These are phyloP conservation scores for Electrophaes corylata DNA, from an alignment of 2,888 invertebrate genomes.

Conservation along the genomic window DNA sequence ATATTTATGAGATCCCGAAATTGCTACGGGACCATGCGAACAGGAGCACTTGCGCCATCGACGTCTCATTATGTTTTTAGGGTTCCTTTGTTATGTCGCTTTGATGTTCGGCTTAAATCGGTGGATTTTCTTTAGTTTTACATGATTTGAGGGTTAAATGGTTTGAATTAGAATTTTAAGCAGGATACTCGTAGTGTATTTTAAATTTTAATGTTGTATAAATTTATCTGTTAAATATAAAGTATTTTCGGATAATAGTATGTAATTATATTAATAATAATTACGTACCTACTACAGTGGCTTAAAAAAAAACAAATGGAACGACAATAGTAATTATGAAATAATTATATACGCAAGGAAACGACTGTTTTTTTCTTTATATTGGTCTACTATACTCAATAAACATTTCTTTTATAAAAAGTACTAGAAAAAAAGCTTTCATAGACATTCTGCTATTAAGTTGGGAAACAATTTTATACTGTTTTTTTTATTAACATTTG, in stretches of 20 bases:
- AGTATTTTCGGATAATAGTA: not conserved
- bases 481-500: too few species aligned
- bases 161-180: conserved; percentile 28
- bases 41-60: conserved; percentile 76
- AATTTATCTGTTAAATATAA: not conserved
- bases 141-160: conserved; percentile 59
- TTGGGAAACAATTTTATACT: too few species aligned
- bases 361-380: too few species aligned
- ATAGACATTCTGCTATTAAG: too few species aligned
- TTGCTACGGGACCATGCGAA: conserved; percentile 81
- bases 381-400: too few species aligned
- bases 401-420: too few species aligned
- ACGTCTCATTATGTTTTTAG: conserved; percentile 82
- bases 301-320: too few species aligned
- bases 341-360: too few species aligned
- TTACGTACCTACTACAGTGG: too few species aligned
- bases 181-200: not conserved
- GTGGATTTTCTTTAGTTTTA: conserved; percentile 65
- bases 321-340: too few species aligned
- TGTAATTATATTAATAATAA: not conserved
- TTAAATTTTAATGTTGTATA: not conserved
- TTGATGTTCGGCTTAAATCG: conserved; percentile 77
- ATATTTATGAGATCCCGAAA: conserved; percentile 82
- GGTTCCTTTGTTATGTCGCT: conserved; percentile 77
- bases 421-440: too few species aligned